A percentile compares a stretch with the other conserved stretches of the same genome.
phyloP scores from a whole-genome alignment of 2,888 invertebrate species.

The Stenichneumon culpator region DNA sequence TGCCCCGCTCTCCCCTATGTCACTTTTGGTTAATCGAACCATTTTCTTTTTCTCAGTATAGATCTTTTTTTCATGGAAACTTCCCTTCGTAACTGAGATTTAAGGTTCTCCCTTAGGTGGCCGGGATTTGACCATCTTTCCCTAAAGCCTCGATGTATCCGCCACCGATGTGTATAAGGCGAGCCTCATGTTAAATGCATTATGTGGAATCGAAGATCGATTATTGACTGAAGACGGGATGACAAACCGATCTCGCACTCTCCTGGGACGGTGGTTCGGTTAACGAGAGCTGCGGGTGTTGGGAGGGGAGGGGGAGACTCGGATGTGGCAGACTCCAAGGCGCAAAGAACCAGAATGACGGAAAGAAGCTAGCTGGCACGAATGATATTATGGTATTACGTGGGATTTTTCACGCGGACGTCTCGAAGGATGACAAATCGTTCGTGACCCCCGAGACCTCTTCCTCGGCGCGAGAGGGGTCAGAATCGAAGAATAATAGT shows the following conservation, averaged over 20 bases:
- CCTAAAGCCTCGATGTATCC: background rate
- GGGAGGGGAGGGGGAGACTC: background rate
- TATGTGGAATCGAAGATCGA: slow-evolving; percentile 42
- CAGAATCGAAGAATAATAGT: slow-evolving; percentile 30
- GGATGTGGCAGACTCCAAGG: slow-evolving; percentile 21
- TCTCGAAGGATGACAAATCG: slow-evolving; percentile 67
- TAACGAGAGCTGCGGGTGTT: slow-evolving; percentile 42
- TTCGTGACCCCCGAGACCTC: slow-evolving; percentile 53
- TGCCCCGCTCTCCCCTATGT: too few species aligned
- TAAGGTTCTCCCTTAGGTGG: too few species aligned
- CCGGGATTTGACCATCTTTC: too few species aligned
- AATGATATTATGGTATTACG: slow-evolving; percentile 66
- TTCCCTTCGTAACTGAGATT: too few species aligned
- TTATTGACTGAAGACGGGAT: slow-evolving; percentile 51
- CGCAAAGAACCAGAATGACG: slow-evolving; percentile 34
- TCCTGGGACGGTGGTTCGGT: slow-evolving; percentile 13
- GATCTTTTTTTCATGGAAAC: too few species aligned
- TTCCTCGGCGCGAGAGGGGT: slow-evolving; percentile 11
- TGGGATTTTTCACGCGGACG: slow-evolving; percentile 63
- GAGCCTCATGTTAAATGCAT: slow-evolving; percentile 46
- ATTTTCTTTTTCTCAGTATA: too few species aligned
- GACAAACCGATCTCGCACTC: slow-evolving; percentile 7
- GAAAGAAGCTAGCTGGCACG: slow-evolving; percentile 36
- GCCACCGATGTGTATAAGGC: background rate
- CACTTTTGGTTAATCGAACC: background rate